phyloP scores from a whole-genome alignment of 1,140 invertebrate genomes.

The Leptestheria dahalacensis region DNA sequence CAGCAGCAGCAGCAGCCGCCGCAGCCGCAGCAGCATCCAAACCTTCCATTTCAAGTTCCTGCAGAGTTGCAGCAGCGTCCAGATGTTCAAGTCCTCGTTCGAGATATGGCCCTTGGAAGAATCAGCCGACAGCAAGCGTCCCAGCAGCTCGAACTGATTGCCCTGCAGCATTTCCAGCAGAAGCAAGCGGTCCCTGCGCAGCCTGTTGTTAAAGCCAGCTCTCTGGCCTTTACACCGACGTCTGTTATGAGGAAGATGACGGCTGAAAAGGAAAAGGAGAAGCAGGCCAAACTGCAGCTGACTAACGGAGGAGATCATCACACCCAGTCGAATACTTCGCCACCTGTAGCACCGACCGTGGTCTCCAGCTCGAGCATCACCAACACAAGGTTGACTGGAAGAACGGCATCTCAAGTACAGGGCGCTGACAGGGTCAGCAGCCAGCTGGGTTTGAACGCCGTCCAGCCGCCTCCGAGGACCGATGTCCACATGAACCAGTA shows the following conservation, averaged over 20 bases:
- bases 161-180: constrained; percentile 2
- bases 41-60: constrained; percentile 23
- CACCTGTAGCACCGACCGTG: too few relatives aligned
- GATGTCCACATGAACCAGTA: constrained; percentile 13
- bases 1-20: constrained; percentile 13
- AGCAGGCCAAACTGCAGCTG: not conserved
- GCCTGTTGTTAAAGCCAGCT: not conserved
- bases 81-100: constrained; percentile 16
- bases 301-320: too few relatives aligned
- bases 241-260: constrained; percentile 85
- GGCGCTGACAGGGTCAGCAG: not conserved
- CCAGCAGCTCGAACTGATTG: constrained; percentile 17
- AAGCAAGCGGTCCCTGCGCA: constrained; percentile 21
- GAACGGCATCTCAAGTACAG: constrained; percentile 1
- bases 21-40: constrained; percentile 22
- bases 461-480: not conserved
- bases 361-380: not conserved
- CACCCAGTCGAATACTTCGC: too few relatives aligned
- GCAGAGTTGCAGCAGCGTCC: constrained; percentile 26
- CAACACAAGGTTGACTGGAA: constrained; percentile 1
- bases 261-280: constrained; percentile 52
- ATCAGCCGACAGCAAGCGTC: constrained; percentile 11
- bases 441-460: not conserved
- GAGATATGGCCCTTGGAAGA: not conserved
- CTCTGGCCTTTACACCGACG: constrained; percentile 69